Evolutionary conservation across 2,113 vertebrate species (phyloP).

Genomic region (Syngnathoides biaculeatus): DNA sequence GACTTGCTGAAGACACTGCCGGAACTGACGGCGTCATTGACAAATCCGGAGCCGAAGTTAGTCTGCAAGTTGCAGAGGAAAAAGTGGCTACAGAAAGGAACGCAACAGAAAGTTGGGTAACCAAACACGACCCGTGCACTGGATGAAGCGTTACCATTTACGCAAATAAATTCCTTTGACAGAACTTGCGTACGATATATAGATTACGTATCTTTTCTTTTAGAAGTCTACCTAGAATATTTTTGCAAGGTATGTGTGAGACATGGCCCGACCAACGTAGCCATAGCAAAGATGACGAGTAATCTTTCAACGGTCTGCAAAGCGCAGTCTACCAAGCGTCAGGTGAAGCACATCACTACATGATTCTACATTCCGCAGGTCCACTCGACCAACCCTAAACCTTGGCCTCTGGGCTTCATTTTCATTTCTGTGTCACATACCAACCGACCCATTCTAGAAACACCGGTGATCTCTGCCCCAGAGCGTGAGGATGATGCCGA

Average conservation of each 20-base stretch:
- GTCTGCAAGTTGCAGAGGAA: constrained; percentile 23
- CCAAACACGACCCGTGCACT: background rate
- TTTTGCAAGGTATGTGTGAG: constrained; percentile 8
- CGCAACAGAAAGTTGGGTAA: too few relatives aligned
- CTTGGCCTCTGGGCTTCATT: constrained; percentile 57
- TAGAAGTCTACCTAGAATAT: constrained; percentile 10
- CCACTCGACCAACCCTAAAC: constrained; percentile 41
- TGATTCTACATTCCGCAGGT: constrained; percentile 57
- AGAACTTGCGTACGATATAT: background rate
- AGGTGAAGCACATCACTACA: constrained; percentile 25
- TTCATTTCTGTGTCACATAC: constrained; percentile 68
- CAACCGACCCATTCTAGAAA: constrained; percentile 50
- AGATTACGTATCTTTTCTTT: background rate
- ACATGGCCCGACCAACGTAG: constrained; percentile 8
- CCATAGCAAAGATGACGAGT: background rate
- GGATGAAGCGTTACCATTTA: background rate
- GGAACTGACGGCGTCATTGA: constrained; percentile 7
- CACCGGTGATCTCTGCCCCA: constrained; percentile 38
- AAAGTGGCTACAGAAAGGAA: background rate
- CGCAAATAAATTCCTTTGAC: background rate
- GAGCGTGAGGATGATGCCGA: constrained; percentile 27
- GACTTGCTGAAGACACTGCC: constrained; percentile 18
- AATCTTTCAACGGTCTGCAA: constrained; percentile 1
- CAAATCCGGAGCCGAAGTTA: constrained; percentile 22
- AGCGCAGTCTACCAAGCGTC: background rate